Conservation (phyloP, 2,888 invertebrate species). For the Nephrocerus scutellatus region DNA sequence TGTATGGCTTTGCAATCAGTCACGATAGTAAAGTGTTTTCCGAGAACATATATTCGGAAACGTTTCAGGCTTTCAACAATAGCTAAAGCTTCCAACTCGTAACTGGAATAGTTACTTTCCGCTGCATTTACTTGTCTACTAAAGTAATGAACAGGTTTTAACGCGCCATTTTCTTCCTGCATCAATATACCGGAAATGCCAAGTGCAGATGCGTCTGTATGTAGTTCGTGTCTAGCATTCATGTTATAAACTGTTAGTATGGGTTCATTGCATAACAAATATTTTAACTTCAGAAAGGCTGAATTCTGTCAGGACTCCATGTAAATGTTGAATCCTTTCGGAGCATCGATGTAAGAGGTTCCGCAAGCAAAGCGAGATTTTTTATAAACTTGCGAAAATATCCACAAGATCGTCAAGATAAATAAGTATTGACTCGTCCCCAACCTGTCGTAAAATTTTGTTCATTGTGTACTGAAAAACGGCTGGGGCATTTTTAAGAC, state of each 20-base stretch:
- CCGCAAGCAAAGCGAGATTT: conserved; percentile 2
- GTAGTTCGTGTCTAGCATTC: conserved; percentile 4
- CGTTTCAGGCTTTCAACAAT: conserved; percentile 9
- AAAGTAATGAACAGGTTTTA: conserved; percentile 5
- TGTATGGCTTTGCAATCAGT: conserved; percentile 9
- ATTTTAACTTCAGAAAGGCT: background rate
- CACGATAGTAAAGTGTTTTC: conserved; percentile 3
- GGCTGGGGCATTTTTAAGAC: too few species aligned
- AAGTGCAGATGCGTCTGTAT: conserved; percentile 1
- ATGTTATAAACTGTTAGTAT: conserved; percentile 5
- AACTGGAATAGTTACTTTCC: conserved; percentile 8
- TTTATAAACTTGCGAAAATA: conserved; percentile 4
- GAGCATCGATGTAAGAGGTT: conserved; percentile 5
- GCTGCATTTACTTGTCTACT: conserved; percentile 7
- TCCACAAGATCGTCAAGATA: too few species aligned
- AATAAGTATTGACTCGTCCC: too few species aligned
- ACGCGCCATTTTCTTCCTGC: conserved; percentile 1
- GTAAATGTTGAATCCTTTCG: conserved; percentile 1
- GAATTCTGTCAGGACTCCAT: background rate
- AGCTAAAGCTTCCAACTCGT: conserved; percentile 6
- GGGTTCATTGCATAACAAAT: conserved; percentile 4
- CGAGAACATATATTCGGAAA: conserved; percentile 8
- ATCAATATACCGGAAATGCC: conserved; percentile 5
- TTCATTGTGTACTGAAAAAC: too few species aligned
- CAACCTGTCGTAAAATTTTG: too few species aligned